A percentile compares a stretch with the other conserved stretches of the same genome.
phyloP scores from a whole-genome alignment of 1,140 invertebrate genomes.

The Drosophila auraria region DNA sequence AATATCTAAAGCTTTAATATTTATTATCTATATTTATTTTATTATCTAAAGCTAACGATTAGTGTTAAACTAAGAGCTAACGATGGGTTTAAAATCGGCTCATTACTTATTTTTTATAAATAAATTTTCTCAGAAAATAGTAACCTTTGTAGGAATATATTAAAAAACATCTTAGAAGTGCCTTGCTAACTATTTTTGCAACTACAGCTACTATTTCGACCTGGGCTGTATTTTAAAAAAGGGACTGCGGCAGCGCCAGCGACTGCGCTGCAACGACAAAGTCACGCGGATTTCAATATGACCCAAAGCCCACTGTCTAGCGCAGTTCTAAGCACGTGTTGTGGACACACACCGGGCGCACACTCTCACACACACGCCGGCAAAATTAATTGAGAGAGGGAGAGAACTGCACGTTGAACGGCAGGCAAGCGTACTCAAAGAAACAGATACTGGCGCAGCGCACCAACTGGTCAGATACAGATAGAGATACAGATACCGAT shows the following conservation, averaged over 20 bases:
- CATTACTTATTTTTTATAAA: neutral
- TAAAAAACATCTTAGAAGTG: neutral
- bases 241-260: constrained; percentile 26
- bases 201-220: neutral
- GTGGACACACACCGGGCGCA: constrained; percentile 71
- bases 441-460: constrained; percentile 38
- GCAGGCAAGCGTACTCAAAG: constrained; percentile 53
- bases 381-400: constrained; percentile 37
- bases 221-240: constrained; percentile 10
- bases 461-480: constrained; percentile 12
- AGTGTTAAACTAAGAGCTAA: too few relatives aligned
- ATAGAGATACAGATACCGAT: constrained; percentile 27
- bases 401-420: constrained; percentile 65
- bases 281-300: constrained; percentile 85
- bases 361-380: constrained; percentile 34
- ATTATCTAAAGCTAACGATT: too few relatives aligned
- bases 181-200: neutral
- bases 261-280: constrained; percentile 56
- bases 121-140: neutral
- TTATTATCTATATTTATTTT: too few relatives aligned
- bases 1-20: too few relatives aligned
- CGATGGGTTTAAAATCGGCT: too few relatives aligned
- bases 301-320: constrained; percentile 84
- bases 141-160: neutral
- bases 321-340: constrained; percentile 85